These are phyloP conservation scores for Phymorhynchus buccinoides DNA, from an alignment of 1,140 invertebrate species.

Conservation along the genomic window DNA sequence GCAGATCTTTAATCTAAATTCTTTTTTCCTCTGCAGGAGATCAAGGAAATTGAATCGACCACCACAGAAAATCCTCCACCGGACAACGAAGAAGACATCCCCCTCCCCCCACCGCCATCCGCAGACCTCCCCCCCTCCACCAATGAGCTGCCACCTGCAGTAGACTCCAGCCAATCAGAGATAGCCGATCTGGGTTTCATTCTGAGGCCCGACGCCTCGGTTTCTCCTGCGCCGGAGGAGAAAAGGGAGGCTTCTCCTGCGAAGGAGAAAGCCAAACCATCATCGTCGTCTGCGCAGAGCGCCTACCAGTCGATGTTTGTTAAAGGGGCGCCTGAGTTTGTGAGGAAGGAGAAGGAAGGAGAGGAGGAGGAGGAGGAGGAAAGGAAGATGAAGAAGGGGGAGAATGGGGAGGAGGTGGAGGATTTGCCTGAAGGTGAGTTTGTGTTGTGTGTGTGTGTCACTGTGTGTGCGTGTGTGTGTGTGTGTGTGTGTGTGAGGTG, in stretches of 20 bases:
- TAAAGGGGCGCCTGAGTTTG: slow-evolving; percentile 64
- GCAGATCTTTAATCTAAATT: too few species aligned
- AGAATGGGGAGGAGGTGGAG: slow-evolving; percentile 39
- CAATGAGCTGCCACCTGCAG: neutral
- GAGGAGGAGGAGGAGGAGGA: slow-evolving; percentile 38
- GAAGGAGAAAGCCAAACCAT: neutral
- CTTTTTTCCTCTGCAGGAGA: slow-evolving; percentile 1
- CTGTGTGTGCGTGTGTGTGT: too few species aligned
- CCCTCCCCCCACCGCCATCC: neutral
- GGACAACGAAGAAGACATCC: neutral
- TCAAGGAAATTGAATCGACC: slow-evolving; percentile 31
- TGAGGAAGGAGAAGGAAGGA: slow-evolving; percentile 42
- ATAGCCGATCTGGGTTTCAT: neutral
- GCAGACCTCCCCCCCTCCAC: neutral
- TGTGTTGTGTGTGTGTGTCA: too few species aligned
- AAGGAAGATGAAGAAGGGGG: neutral
- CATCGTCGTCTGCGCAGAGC: neutral
- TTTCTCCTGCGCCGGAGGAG: neutral
- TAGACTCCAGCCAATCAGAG: neutral
- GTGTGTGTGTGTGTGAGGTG: too few species aligned
- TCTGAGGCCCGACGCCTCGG: neutral
- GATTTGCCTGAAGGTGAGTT: slow-evolving; percentile 66
- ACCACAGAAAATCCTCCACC: neutral
- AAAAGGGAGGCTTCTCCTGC: neutral
- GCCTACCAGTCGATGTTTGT: slow-evolving; percentile 66